A percentile compares a stretch with the other conserved stretches of the same genome.
Evolutionary conservation across 92 coral and sea anemone genomes (phyloP).

Genomic region (Blastomussa wellsi): DNA sequence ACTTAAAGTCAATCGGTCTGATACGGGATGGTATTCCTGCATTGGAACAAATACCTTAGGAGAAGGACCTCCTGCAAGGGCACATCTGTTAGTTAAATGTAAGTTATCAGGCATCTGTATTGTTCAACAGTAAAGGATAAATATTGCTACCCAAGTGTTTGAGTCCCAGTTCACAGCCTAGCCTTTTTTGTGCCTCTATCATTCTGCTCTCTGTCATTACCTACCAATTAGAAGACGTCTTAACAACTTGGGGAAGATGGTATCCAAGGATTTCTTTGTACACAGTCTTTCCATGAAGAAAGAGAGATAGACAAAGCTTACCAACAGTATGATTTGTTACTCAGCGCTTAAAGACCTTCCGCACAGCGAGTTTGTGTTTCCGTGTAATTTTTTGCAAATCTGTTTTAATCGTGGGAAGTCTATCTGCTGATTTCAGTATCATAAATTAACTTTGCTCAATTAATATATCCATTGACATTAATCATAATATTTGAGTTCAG

Average conservation of each 20-base stretch:
- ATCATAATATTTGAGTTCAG: not conserved
- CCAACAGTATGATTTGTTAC: too few species aligned
- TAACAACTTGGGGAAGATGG: too few species aligned
- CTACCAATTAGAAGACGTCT: not conserved
- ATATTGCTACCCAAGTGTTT: not conserved
- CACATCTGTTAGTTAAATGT: conserved; percentile 68
- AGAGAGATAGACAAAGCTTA: too few species aligned
- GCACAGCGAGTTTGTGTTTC: too few species aligned
- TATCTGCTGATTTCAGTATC: not conserved
- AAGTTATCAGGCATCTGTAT: conserved; percentile 19
- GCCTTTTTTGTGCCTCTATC: not conserved
- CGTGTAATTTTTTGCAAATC: not conserved
- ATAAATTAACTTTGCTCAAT: not conserved
- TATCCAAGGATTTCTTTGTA: not conserved
- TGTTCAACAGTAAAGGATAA: not conserved
- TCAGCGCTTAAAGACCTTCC: not conserved
- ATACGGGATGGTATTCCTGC: conserved; percentile 75
- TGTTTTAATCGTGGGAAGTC: not conserved
- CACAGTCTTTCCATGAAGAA: too few species aligned
- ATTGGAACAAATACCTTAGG: conserved; percentile 62
- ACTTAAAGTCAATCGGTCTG: conserved; percentile 8
- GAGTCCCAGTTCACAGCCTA: not conserved
- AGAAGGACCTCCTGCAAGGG: conserved; percentile 72
- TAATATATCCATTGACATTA: not conserved
- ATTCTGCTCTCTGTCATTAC: not conserved